Percentiles rank a stretch among this genome's conserved stretches.
Evolutionary conservation across 2,797 vertebrate species (phyloP).

Genomic region (Buphagus erythrorhynchus): DNA sequence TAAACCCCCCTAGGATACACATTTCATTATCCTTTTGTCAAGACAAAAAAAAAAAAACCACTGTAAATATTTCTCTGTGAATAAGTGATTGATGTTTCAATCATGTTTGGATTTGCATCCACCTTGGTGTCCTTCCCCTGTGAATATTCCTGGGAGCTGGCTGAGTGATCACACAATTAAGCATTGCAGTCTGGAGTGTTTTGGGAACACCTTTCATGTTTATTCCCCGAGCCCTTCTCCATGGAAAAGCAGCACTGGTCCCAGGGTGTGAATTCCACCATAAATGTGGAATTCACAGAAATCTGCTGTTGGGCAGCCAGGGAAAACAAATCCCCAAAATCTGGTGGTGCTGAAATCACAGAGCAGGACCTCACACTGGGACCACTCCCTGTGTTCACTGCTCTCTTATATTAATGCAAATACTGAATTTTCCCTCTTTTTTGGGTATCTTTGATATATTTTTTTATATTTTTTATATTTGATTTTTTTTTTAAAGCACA

Average conservation of each 20-base stretch:
- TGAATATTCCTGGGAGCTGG: not conserved
- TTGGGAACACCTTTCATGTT: not conserved
- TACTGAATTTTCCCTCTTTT: not conserved
- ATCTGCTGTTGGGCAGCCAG: not conserved
- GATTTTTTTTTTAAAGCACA: not conserved
- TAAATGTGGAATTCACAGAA: not conserved
- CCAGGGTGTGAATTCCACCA: not conserved
- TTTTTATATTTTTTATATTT: no score
- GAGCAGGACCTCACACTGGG: not conserved
- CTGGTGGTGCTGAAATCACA: not conserved
- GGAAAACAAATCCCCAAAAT: not conserved
- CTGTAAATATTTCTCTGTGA: conserved; percentile 3
- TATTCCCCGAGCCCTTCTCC: not conserved
- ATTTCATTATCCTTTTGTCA: not conserved
- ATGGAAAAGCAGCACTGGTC: not conserved
- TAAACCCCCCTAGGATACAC: not conserved
- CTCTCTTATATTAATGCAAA: not conserved
- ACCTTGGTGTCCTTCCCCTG: not conserved
- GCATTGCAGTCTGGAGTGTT: not conserved
- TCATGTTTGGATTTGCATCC: not conserved
- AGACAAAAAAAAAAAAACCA: not conserved
- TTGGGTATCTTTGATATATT: rapidly evolving
- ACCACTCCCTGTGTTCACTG: not conserved
- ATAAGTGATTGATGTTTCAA: conserved; percentile 4
- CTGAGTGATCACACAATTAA: not conserved